Percentiles rank a stretch among this genome's conserved stretches.
Conservation (phyloP, 1,140 invertebrate genomes). For the Drosophila persimilis region DNA sequence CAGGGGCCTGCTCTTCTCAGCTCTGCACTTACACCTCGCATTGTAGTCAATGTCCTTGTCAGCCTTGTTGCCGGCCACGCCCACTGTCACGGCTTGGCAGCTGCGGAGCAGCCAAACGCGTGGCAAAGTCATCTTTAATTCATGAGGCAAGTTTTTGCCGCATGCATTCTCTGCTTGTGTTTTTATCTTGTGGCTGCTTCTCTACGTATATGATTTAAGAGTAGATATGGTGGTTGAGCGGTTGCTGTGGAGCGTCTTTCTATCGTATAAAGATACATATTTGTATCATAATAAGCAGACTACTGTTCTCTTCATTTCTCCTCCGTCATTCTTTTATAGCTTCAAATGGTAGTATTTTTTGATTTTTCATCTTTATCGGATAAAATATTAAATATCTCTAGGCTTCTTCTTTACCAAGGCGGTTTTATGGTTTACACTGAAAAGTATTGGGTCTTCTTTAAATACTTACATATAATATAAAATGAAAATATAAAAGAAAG, state of each 20-base stretch:
- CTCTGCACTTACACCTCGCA: conserved; percentile 43
- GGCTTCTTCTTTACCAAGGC: no score
- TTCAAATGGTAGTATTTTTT: background rate
- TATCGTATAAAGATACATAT: conserved; percentile 13
- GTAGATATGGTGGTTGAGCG: background rate
- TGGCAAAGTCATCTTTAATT: conserved; percentile 72
- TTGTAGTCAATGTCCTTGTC: conserved; percentile 47
- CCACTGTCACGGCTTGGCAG: conserved; percentile 35
- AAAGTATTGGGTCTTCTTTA: no score
- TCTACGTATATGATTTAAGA: conserved; percentile 30
- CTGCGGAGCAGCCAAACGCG: conserved; percentile 23
- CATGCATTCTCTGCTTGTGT: conserved; percentile 27
- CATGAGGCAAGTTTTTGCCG: conserved; percentile 56
- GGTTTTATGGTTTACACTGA: no score
- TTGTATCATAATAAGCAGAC: conserved; percentile 17
- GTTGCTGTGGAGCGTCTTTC: background rate
- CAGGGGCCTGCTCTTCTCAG: conserved; percentile 2
- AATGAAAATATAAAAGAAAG: no score
- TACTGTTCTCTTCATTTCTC: background rate
- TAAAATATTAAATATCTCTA: no score
- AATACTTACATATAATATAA: no score
- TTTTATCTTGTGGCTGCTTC: conserved; percentile 12
- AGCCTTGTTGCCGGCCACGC: conserved; percentile 39
- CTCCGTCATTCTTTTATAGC: background rate
- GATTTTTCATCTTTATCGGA: background rate